Base-by-base conservation (phyloP, 1,140 invertebrate species). In the Cyphomyrmex costatus region DNA sequence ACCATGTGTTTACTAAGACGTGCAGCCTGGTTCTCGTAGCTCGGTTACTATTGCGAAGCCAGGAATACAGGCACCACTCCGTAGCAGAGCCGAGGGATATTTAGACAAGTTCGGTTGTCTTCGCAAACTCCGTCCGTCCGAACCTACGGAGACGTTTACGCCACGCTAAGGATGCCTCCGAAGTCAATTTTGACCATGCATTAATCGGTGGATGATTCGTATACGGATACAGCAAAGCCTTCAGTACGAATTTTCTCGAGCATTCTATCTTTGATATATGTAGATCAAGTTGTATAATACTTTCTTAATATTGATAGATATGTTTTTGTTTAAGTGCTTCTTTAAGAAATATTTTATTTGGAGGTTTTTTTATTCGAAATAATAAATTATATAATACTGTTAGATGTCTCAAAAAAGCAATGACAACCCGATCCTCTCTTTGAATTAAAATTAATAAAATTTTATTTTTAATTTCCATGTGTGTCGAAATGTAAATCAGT, bases 101-200 rank as follows among this genome's bases (percentile, higher is more conserved):
- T 83, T 83, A 73, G 53, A 68, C 68, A 83, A 83, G 79, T 83
- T 83, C 42, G 68, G 66, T 60, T 53, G 66, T 42, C 68, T 83
- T 49, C 36, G 68, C 53, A 73, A 83, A 83, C 68, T 83, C 56
- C 53, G 79, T 83, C 56, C 53, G 79, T 83, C 73, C 79, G 68
- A 83, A 61, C 79, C 53, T 83, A 36, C 79, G 68, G 53, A 73
- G 53, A 82, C 68, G 79, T 73, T 36, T 60, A 73, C 74, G 68
- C 66, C 36, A 14, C 53, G 36, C 53, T 60, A 74, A 74, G 36
- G 68, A 73, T 83, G 24, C 66, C 68, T 33, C 68, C 56, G 21
- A 46, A 60, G 42, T 68, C 79, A 49, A 49, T 42, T 73, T 42
- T 83, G 79, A 74, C 65, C 51, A 82, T 83, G 60, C 60, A 83